These are phyloP conservation scores for Galagoides demidoff DNA, from an alignment of 2,797 vertebrate species.

Conservation along the genomic window DNA sequence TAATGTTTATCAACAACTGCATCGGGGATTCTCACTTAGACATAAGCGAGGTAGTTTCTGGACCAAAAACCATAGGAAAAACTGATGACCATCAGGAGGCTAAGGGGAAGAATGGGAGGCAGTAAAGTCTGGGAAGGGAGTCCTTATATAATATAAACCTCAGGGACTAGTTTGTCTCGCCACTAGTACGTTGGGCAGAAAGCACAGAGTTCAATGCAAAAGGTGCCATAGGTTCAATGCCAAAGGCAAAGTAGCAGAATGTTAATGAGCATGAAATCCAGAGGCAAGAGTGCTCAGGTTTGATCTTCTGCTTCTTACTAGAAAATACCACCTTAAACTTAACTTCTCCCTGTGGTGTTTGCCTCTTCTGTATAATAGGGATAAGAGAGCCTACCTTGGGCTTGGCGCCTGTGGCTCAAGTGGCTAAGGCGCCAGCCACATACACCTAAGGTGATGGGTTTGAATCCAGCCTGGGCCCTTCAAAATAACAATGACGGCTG, in stretches of 20 bases:
- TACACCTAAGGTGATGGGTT: no score
- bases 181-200: neutral
- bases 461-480: no score
- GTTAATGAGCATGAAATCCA: neutral
- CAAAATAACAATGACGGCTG: no score
- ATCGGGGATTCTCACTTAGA: neutral
- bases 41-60: neutral
- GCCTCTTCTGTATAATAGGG: neutral
- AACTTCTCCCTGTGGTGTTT: neutral
- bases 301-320: neutral
- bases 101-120: neutral
- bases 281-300: neutral
- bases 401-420: no score
- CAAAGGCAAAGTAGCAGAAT: neutral
- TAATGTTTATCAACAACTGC: neutral
- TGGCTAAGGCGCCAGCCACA: no score
- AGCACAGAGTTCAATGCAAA: neutral
- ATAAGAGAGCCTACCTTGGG: neutral
- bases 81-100: neutral
- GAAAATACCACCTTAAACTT: neutral
- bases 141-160: rapidly evolving
- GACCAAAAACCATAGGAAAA: neutral
- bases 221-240: neutral
- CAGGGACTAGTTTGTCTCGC: neutral
- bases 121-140: neutral